Conservation (phyloP, 2,797 vertebrate species). For the Enteromius afrohamiltoni region DNA sequence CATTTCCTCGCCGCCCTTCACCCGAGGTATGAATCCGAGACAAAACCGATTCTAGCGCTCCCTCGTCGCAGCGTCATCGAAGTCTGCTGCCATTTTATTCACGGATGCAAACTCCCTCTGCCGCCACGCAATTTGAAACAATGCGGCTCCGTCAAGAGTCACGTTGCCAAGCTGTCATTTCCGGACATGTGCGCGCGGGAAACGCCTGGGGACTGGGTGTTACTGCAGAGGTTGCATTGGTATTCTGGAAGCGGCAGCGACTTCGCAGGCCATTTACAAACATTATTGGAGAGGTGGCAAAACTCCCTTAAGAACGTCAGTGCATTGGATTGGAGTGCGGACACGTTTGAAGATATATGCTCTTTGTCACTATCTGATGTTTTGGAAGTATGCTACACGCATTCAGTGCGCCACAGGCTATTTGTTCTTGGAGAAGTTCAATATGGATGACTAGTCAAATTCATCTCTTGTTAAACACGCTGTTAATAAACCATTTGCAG, state of each 20-base stretch:
- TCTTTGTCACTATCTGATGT: slow-evolving; percentile 20
- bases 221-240: slow-evolving; percentile 43
- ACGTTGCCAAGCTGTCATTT: slow-evolving; percentile 33
- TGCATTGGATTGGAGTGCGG: neutral
- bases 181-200: slow-evolving; percentile 22
- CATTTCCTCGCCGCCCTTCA: neutral
- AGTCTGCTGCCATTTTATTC: slow-evolving; percentile 1
- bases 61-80: neutral
- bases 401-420: neutral
- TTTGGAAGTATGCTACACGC: neutral
- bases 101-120: slow-evolving; percentile 24
- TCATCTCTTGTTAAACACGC: neutral
- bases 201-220: slow-evolving; percentile 38
- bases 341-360: neutral
- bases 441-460: neutral
- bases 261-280: slow-evolving; percentile 53
- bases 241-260: slow-evolving; percentile 32
- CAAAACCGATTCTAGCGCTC: neutral
- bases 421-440: neutral
- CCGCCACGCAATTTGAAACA: slow-evolving; percentile 16
- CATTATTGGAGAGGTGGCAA: slow-evolving; percentile 40
- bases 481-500: neutral
- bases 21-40: neutral
- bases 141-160: slow-evolving; percentile 28
- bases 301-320: slow-evolving; percentile 21